Evolutionary conservation across 1,140 invertebrate genomes (phyloP), one percentile per base, ranked within the genome.

Genomic region (Procambarus virginalis): DNA sequence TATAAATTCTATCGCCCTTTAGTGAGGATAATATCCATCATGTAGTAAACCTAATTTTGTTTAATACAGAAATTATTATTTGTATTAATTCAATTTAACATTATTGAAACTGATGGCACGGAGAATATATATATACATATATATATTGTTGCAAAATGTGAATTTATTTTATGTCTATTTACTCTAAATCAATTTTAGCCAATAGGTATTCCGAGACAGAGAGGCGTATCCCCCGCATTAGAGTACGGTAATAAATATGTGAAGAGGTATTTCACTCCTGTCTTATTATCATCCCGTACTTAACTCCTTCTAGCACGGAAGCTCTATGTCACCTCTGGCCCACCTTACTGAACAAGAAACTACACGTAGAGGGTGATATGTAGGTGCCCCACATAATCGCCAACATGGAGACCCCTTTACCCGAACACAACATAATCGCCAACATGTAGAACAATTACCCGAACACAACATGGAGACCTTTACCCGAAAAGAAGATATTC

Each of bases 1-100:
- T n/a, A n/a, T 49, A 34, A 58, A 20, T 73, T 80, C 22, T 8
- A 17, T 64, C 46, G 78, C 78, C 78, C 78, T 58, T 80, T 22
- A 80, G 78, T 80, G 55, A 80, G 78, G 78, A 80, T 80, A 80
- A 51, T 80, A 58, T 55, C 20, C 68, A 34, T 0, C 1, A 14
- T 73, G 68, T 73, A 73, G 68, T 22, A 73, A 34, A 10, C 6
- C 20, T 34, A 34, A 73, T 20, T 34, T 22, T 9, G 3, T 73
- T 34, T 22, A 34, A 73, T 3, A 4, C 8, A 73, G 8, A 34
- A 73, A 45, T 34, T 73, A 8, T 34, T 34, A 34, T 73, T 34
- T 10, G 22, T 73, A 22, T 68, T 68, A 22, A 9, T 34, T 34
- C 45, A 34, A 4, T 34, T 34, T 20, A 64, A 17, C 20, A 14